Evolutionary conservation across 2,888 invertebrate genomes (phyloP), one percentile per base, ranked within the genome.

Genomic region (Dorcus hopei): DNA sequence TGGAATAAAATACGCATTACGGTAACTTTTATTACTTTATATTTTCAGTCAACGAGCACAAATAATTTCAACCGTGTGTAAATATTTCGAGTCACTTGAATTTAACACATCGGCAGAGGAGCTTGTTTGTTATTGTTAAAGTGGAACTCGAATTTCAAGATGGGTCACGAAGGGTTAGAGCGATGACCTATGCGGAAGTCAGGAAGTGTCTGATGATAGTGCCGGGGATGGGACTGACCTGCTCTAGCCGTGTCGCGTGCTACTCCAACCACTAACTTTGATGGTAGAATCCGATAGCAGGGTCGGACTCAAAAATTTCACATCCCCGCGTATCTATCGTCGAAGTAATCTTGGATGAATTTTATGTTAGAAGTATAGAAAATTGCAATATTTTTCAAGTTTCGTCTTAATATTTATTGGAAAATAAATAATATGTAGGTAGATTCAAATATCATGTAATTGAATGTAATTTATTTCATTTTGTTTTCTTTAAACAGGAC

Each of bases 101-200:
- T 11, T 40, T 38, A 38, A 40, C 23, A 23, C 14, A 33, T 51
- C 9, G 23, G 39, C 19, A 39, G 9, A 51, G 19, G 40, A 23
- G 19, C 23, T 39, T 40, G 23, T 11, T 33, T 33, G 47, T 23
- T 47, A 47, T 16, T 38, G 11, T 38, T 33, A 38, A 50, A 16
- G 9, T 50, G 23, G 14, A 40, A 19, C 19, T 45, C 38, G 9
- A 23, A 33, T 53, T 8, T 19, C 19, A 19, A 49, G 45, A 53
- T 42, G n/a, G n/a, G 38, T 39, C 45, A 19, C 50, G 47, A 58
- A 61, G 66, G 69, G 70, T 61, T 70, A 63, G 67, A 65, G 52
- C 67, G 71, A 70, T 74, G 75, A 70, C 72, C 74, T 66, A 73
- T 67, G 68, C 74, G 75, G 76, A 75, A 76, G 74, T 75, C 64